Evolutionary conservation across 1,140 invertebrate genomes (phyloP), one percentile per base, ranked within the genome.

Genomic region (Contarinia nasturtii): DNA sequence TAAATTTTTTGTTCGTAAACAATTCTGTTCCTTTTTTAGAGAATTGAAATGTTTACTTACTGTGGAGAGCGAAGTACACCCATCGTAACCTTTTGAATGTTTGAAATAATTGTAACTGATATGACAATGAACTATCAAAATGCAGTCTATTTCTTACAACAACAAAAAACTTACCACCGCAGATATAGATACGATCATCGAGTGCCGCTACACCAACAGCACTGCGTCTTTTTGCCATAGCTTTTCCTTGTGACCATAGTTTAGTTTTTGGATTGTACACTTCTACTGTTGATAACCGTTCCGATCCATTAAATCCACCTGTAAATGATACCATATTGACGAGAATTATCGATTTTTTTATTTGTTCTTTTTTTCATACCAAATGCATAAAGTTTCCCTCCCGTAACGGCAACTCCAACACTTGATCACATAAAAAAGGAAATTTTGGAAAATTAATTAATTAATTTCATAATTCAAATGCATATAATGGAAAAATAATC

Each of bases 141-240:
- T 2, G 11, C 17, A n/a, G 2, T 42, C 20, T 5, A 15, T 2
- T 10, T 42, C 17, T 11, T n/a, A 21, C 3, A 3, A 27, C 37
- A 40, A 15, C 7, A 44, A 44, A 2, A 21, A 19, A 21, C 19
- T 8, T 44, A 21, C 80, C 82, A 17, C 85, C 85, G 62, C 85
- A 89, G 1, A 90, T 86, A 57, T 89, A 91, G 41, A 92, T 69
- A 51, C 75, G 72, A 57, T 82, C 77, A 56, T 82, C 79, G 17
- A 90, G 58, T 7, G 83, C 73, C n/a, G 83, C 79, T 7, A 84
- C 84, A 21, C 86, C 86, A 8, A 88, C 74, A 44, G 86, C 86
- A 71, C 86, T 86, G 64, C 86, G 63, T 67, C 86, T 86, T 57
- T 78, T 86, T 51, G 80, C 75, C 86, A 90, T 90, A 1, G 80